Evolutionary conservation across 2,113 vertebrate species (phyloP).

Genomic region (Onychostruthus taczanowskii): DNA sequence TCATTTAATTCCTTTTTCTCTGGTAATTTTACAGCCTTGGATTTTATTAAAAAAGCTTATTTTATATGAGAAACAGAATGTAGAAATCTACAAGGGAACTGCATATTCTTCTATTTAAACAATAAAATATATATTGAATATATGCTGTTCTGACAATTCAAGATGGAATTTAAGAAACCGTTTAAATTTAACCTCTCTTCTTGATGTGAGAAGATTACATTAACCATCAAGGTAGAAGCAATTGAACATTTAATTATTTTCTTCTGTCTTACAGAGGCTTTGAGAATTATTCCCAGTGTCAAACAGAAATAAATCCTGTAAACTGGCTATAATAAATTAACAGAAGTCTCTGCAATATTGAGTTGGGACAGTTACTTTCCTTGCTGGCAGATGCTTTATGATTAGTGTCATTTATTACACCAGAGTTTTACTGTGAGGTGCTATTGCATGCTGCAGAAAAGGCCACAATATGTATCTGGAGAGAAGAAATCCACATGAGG

Average conservation of each 20-base stretch:
- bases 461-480: background rate
- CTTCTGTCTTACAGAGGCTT: background rate
- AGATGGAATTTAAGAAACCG: background rate
- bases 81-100: background rate
- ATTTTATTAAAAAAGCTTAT: background rate
- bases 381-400: background rate
- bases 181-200: background rate
- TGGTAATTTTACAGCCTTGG: background rate
- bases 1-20: background rate
- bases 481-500: background rate
- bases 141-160: background rate
- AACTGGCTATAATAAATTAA: background rate
- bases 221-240: background rate
- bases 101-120: background rate
- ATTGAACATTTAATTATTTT: constrained; percentile 4
- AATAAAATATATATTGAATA: background rate
- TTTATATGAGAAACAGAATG: background rate
- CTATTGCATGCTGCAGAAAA: background rate
- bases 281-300: background rate
- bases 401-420: background rate
- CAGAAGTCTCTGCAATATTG: background rate
- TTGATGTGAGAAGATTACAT: background rate
- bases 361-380: background rate
- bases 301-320: constrained; percentile 21
- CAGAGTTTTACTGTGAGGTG: background rate